These are phyloP conservation scores for Macrostomum lignano DNA, from an alignment of 1,140 invertebrate species.

Conservation along the genomic window DNA sequence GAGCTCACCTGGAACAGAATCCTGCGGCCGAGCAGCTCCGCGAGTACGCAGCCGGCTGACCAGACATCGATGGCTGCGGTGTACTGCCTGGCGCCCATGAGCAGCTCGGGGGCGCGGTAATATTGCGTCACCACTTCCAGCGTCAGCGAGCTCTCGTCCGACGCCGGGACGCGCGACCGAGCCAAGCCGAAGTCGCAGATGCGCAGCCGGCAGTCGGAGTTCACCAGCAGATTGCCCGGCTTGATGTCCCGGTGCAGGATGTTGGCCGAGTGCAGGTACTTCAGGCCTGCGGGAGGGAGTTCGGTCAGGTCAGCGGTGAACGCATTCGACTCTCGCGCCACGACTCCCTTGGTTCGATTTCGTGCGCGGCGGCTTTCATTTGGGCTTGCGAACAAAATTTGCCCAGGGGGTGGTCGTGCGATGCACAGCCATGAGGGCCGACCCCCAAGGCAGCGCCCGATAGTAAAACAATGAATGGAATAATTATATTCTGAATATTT, in stretches of 20 bases:
- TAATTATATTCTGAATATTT: no score
- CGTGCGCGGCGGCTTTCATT: no score
- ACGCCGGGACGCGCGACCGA: constrained; percentile 64
- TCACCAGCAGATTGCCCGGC: constrained; percentile 82
- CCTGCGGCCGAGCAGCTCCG: constrained; percentile 62
- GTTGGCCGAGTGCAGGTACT: constrained; percentile 83
- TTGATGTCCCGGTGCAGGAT: constrained; percentile 95
- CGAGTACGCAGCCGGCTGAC: constrained; percentile 97
- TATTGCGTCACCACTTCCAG: constrained; percentile 73
- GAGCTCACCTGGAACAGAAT: no score
- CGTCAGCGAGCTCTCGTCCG: constrained; percentile 69
- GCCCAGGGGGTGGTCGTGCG: no score
- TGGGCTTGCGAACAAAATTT: no score
- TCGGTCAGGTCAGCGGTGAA: no score
- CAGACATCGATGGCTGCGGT: constrained; percentile 70
- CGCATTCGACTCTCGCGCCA: no score
- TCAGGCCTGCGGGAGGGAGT: no score
- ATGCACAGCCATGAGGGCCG: no score
- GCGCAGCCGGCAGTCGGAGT: constrained; percentile 76
- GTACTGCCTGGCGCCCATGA: constrained; percentile 31
- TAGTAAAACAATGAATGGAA: no score
- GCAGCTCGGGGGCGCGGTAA: constrained; percentile 41
- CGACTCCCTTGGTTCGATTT: no score
- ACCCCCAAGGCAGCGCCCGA: no score
- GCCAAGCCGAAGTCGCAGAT: constrained; percentile 94